Evolutionary conservation across 2,888 invertebrate species (phyloP).

Genomic region (Amiota communis): DNA sequence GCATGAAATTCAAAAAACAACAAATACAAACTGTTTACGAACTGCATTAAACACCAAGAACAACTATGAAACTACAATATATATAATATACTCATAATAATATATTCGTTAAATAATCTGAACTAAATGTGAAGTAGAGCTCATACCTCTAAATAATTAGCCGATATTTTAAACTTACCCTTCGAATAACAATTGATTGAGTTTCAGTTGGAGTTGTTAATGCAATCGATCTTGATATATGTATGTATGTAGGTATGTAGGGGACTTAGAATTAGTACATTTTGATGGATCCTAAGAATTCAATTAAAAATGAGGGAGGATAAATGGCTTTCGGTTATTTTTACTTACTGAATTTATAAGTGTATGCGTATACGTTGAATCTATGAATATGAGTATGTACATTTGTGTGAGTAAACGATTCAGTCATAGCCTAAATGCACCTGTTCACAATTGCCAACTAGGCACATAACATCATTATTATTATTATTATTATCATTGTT

Average conservation of each 20-base stretch:
- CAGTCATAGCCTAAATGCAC: not conserved
- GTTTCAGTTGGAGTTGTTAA: too few species aligned
- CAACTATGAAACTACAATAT: too few species aligned
- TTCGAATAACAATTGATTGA: too few species aligned
- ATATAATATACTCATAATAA: too few species aligned
- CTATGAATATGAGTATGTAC: not conserved
- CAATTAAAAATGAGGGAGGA: not conserved
- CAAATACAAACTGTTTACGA: constrained; percentile 9
- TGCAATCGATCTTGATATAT: not conserved
- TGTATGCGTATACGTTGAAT: not conserved
- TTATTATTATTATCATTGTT: not conserved
- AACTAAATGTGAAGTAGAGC: too few species aligned
- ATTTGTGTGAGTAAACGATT: too few species aligned
- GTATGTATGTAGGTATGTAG: not conserved
- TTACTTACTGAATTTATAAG: not conserved
- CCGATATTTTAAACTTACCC: too few species aligned
- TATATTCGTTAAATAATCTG: too few species aligned
- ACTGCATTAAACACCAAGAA: too few species aligned
- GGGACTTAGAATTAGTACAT: not conserved
- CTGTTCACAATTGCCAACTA: not conserved
- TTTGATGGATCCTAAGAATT: too few species aligned
- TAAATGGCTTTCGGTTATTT: not conserved
- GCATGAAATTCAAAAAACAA: constrained; percentile 41
- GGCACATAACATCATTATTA: constrained; percentile 5
- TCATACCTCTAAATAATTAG: too few species aligned